Evolutionary conservation across 2,797 vertebrate genomes (phyloP).

Genomic region (Neoniphon sammara): DNA sequence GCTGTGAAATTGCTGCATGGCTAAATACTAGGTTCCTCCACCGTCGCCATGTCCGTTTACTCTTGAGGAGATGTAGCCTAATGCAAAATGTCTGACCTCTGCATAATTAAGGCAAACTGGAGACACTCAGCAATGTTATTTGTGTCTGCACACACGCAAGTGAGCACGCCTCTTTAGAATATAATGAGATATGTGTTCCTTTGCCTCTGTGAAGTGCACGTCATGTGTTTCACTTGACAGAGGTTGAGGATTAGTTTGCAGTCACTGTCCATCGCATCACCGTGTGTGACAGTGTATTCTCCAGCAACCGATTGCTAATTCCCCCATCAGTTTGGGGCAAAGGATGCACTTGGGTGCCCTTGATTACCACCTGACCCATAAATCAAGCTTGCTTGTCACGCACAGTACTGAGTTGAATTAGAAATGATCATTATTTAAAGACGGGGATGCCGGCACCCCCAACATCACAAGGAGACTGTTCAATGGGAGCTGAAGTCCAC

Average conservation of each 20-base stretch:
- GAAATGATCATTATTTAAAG: conserved; percentile 59
- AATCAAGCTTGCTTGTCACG: conserved; percentile 35
- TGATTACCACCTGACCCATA: conserved; percentile 23
- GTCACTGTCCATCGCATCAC: neutral
- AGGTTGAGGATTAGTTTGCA: conserved; percentile 10
- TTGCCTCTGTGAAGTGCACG: conserved; percentile 12
- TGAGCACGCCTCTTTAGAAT: conserved; percentile 6
- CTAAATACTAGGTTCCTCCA: conserved; percentile 2
- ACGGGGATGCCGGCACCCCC: neutral
- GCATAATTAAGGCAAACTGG: conserved; percentile 9
- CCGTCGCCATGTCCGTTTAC: neutral
- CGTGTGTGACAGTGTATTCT: conserved; percentile 16
- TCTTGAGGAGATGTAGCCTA: neutral
- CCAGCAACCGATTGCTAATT: conserved; percentile 24
- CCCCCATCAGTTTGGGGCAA: conserved; percentile 29
- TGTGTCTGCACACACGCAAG: neutral
- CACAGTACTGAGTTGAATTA: conserved; percentile 52
- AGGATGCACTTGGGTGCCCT: conserved; percentile 24
- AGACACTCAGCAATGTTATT: neutral
- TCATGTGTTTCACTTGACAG: neutral
- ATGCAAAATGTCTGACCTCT: conserved; percentile 13
- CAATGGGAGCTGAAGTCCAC: conserved; percentile 28
- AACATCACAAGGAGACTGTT: conserved; percentile 39
- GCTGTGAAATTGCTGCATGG: conserved; percentile 39
- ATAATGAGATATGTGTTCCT: conserved; percentile 27